Evolutionary conservation across 1,140 invertebrate species (phyloP), one percentile per base, ranked within the genome.

Genomic region (Samia ricini): DNA sequence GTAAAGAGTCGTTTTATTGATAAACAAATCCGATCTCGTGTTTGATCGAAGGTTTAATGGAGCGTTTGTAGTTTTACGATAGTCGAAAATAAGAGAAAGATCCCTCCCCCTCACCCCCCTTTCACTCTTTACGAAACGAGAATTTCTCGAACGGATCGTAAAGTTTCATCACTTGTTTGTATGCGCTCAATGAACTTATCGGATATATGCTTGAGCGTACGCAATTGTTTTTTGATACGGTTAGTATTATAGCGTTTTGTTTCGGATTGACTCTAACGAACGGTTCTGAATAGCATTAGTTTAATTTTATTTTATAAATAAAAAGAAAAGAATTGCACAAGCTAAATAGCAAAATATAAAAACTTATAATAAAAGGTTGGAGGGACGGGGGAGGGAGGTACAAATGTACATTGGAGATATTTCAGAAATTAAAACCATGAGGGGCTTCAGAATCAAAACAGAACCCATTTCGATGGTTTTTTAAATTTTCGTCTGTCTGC

Each of bases 21-120:
- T 15, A 42, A 42, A 42, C 15, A 42, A 42, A 42, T 12, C 4
- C 33, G 12, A 42, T 42, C 33, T 42, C 12, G n/a, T 42, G 33
- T 42, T 42, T 42, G 33, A 42, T 56, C 52, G 52, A 12, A n/a
- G 52, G 51, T 29, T 18, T n/a, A 56, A 56, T 42, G 50, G 56
- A 63, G 56, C 61, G 56, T 50, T 63, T 57, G 56, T 24, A 50
- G 18, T 56, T 63, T 63, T 57, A 63, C 56, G 23, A 63, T 55
- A 24, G 24, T 57, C 20, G 18, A 51, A 57, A 63, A 42, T 42
- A 42, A 12, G 12, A 42, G 33, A 42, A 42, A 42, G 33, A 42
- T 15, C 33, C 33, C 33, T 15, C 33, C 10, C 33, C n/a, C n/a
- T n/a, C n/a, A n/a, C n/a, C n/a, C n/a, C n/a, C n/a, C n/a, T n/a